Percentiles rank a stretch among this genome's conserved stretches.
Conservation (phyloP, 2,113 vertebrate species). For the Campylomormyrus tamandua region DNA sequence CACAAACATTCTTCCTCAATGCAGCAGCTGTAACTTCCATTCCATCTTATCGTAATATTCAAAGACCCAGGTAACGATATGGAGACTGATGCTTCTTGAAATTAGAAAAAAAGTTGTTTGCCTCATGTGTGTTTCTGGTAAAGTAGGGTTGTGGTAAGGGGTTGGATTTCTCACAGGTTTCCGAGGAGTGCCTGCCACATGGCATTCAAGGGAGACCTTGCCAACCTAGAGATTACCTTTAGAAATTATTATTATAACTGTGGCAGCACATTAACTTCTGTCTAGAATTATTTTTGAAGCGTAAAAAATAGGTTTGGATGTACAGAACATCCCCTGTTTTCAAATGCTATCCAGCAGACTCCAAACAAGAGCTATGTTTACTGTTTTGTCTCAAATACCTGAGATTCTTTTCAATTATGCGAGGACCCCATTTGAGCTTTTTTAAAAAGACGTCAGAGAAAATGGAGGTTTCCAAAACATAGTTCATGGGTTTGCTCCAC, state of each 20-base stretch:
- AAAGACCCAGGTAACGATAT: not conserved
- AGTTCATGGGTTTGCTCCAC: constrained; percentile 28
- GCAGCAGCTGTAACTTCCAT: not conserved
- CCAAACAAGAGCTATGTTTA: not conserved
- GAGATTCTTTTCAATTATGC: constrained; percentile 25
- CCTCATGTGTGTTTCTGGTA: not conserved
- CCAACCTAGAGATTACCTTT: not conserved
- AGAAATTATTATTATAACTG: constrained; percentile 8
- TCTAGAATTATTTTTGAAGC: not conserved
- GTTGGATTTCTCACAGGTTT: not conserved
- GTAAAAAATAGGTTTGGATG: constrained; percentile 42
- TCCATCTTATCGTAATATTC: not conserved
- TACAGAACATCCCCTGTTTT: constrained; percentile 27
- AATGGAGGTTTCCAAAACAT: constrained; percentile 36
- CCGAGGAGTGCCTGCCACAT: not conserved
- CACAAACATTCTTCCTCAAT: constrained; percentile 9
- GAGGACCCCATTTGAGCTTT: constrained; percentile 28
- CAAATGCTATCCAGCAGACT: constrained; percentile 30
- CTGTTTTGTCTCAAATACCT: constrained; percentile 35
- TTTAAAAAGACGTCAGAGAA: constrained; percentile 11
- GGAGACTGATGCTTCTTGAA: not conserved
- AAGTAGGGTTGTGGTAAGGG: not conserved
- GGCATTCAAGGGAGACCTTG: not conserved
- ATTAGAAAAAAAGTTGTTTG: not conserved
- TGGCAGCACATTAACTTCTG: not conserved